Evolutionary conservation across 2,113 vertebrate genomes (phyloP).

Genomic region (Pterocles orientalis): DNA sequence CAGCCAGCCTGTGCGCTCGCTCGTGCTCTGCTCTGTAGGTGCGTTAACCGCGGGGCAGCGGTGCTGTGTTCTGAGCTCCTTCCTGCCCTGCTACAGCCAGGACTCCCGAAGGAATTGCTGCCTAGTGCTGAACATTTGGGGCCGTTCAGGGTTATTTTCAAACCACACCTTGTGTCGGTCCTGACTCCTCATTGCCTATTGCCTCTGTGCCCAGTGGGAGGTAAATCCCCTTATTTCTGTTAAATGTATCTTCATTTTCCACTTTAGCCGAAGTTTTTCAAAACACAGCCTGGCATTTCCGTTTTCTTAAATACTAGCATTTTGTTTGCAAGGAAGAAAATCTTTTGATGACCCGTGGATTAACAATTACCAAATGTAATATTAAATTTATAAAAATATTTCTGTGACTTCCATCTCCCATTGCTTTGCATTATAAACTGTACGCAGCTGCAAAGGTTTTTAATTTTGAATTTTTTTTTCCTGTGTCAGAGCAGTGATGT

Average conservation of each 20-base stretch:
- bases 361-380: background rate
- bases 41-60: no score
- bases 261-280: background rate
- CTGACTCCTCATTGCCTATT: fast-evolving
- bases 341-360: background rate
- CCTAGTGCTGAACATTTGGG: background rate
- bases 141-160: background rate
- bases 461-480: background rate
- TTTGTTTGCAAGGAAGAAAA: background rate
- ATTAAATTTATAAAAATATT: background rate
- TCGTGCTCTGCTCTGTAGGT: background rate
- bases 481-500: background rate
- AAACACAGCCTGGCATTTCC: background rate
- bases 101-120: background rate
- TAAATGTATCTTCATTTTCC: background rate
- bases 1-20: background rate
- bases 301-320: background rate
- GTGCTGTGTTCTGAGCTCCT: background rate
- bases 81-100: background rate
- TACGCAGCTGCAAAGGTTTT: background rate
- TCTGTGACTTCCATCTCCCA: background rate
- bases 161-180: fast-evolving
- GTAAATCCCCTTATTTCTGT: background rate
- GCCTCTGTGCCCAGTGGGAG: background rate
- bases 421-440: background rate